These are phyloP conservation scores for Emmelina monodactyla DNA, from an alignment of 2,888 invertebrate species.

Conservation along the genomic window DNA sequence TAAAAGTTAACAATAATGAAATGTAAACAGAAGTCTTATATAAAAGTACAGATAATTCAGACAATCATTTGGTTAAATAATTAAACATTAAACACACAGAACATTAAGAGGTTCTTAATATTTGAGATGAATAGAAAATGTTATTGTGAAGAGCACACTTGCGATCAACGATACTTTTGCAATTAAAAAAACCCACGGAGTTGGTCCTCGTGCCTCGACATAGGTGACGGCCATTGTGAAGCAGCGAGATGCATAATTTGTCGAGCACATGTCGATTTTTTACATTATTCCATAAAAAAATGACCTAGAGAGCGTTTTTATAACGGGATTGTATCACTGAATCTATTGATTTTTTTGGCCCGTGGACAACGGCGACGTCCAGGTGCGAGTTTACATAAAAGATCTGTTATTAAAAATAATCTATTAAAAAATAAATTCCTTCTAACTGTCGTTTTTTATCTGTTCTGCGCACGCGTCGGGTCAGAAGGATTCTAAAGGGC, in stretches of 20 bases:
- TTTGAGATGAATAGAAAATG: no score
- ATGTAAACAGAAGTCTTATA: no score
- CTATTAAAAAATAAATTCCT: conserved; percentile 1
- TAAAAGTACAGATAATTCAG: no score
- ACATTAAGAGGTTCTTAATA: no score
- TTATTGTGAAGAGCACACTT: no score
- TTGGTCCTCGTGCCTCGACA: conserved; percentile 43
- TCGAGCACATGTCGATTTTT: conserved; percentile 59
- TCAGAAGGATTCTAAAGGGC: not conserved
- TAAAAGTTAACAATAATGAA: no score
- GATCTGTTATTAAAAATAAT: conserved; percentile 18
- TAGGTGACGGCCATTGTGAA: conserved; percentile 43
- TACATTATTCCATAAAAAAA: conserved; percentile 23
- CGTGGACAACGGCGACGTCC: conserved; percentile 51
- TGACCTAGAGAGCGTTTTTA: conserved; percentile 49
- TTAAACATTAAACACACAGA: no score
- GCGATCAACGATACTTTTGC: no score
- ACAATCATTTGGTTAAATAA: no score
- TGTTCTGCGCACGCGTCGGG: conserved; percentile 1
- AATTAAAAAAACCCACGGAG: conserved; percentile 31
- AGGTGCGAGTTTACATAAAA: conserved; percentile 50
- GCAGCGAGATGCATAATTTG: conserved; percentile 61
- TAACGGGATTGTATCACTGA: conserved; percentile 49
- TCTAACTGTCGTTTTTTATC: not conserved
- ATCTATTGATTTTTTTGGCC: conserved; percentile 56